These are phyloP conservation scores for Lacerta bilineata DNA, from an alignment of 2,797 vertebrate genomes.

Conservation along the genomic window DNA sequence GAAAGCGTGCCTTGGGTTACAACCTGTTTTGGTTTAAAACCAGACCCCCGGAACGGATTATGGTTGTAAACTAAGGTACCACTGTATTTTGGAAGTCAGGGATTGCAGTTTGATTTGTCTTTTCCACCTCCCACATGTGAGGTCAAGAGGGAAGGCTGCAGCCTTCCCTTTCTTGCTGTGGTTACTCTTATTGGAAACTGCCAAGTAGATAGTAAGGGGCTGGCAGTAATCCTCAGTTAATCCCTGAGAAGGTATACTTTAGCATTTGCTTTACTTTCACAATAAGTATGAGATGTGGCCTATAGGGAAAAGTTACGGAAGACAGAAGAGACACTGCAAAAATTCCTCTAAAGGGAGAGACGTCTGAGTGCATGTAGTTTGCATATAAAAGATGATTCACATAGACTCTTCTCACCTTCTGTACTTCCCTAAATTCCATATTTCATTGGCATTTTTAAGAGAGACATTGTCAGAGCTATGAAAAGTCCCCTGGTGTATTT, in stretches of 20 bases:
- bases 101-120: background rate
- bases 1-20: no score
- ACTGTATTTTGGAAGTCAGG: background rate
- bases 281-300: background rate
- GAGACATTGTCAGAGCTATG: background rate
- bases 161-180: background rate
- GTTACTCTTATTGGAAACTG: background rate
- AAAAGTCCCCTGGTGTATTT: background rate
- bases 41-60: no score
- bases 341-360: background rate
- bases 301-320: constrained; percentile 16
- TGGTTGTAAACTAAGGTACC: no score
- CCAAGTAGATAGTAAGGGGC: background rate
- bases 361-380: background rate
- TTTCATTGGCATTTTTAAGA: constrained; percentile 17
- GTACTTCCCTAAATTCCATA: background rate
- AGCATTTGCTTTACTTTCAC: background rate
- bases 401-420: background rate
- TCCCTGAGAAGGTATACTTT: background rate
- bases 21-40: no score
- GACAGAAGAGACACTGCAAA: constrained; percentile 1
- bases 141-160: background rate
- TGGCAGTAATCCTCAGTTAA: background rate
- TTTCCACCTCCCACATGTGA: background rate
- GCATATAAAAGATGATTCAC: background rate